Percentiles rank a stretch among this genome's conserved stretches.
phyloP scores from a whole-genome alignment of 2,888 invertebrate species.

The Drosophila suboccidentalis region DNA sequence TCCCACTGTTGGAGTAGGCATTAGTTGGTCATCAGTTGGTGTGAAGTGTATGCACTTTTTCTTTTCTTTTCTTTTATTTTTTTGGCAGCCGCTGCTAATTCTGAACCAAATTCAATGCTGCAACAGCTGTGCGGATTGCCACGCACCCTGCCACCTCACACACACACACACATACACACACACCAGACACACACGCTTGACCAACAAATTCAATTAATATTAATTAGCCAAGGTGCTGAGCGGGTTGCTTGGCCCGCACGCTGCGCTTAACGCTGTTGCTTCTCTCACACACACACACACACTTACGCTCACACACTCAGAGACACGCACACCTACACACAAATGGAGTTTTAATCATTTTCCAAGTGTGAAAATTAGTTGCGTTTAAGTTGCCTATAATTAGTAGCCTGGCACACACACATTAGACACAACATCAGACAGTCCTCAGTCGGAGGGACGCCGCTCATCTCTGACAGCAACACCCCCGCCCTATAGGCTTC shows the following conservation, averaged over 20 bases:
- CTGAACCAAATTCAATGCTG: constrained; percentile 47
- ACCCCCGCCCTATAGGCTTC: constrained; percentile 6
- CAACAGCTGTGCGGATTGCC: constrained; percentile 72
- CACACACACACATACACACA: constrained; percentile 16
- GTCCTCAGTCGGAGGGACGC: constrained; percentile 28
- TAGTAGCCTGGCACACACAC: constrained; percentile 60
- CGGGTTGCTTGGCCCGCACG: constrained; percentile 60
- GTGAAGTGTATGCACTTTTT: constrained; percentile 61
- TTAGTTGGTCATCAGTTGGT: constrained; percentile 49
- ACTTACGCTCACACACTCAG: constrained; percentile 30
- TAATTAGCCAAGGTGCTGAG: constrained; percentile 79
- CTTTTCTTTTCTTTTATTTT: constrained; percentile 3
- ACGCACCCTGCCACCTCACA: constrained; percentile 44
- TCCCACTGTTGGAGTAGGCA: constrained; percentile 25
- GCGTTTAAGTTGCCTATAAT: constrained; percentile 81
- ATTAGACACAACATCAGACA: constrained; percentile 18
- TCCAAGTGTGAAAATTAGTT: constrained; percentile 82
- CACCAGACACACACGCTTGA: constrained; percentile 42
- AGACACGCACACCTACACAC: constrained; percentile 50
- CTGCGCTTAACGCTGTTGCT: constrained; percentile 70
- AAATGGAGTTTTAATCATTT: constrained; percentile 86
- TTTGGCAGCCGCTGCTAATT: constrained; percentile 73
- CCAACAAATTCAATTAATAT: constrained; percentile 78
- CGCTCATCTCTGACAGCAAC: constrained; percentile 44
- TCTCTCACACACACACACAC: constrained; percentile 24